Conservation (phyloP, 2,113 vertebrate genomes). For the Peromyscus californicus region DNA sequence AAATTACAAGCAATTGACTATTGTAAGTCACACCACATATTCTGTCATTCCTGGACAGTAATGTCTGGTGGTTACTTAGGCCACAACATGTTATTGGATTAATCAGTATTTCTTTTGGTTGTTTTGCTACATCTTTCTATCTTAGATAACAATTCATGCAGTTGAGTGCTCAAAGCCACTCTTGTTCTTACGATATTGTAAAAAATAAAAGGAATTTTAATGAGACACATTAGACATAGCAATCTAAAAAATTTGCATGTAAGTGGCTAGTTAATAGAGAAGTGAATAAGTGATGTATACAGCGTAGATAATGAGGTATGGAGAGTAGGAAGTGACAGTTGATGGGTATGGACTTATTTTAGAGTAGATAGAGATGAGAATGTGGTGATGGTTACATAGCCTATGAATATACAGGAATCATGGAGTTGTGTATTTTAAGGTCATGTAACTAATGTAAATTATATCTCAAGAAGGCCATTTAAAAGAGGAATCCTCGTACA, state of each 20-base stretch:
- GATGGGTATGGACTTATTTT: background rate
- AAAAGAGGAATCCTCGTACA: background rate
- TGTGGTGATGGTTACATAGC: conserved; percentile 32
- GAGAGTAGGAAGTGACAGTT: background rate
- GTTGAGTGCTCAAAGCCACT: background rate
- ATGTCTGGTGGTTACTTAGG: background rate
- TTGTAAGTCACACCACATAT: background rate
- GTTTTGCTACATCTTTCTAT: background rate
- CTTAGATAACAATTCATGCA: background rate
- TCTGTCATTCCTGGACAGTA: background rate
- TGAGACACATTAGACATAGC: background rate
- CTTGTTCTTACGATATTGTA: background rate
- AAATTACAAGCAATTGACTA: conserved; percentile 22
- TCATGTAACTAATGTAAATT: background rate
- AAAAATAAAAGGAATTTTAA: conserved; percentile 29
- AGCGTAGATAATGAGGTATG: background rate
- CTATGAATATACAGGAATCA: conserved; percentile 11
- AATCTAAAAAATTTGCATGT: background rate
- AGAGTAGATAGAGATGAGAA: conserved; percentile 15
- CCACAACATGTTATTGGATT: background rate
- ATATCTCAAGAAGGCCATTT: conserved; percentile 13
- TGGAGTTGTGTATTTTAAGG: background rate
- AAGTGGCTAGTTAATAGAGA: background rate
- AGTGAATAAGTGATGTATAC: background rate
- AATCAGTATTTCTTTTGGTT: background rate